Evolutionary conservation across 2,797 vertebrate genomes (phyloP), one percentile per base, ranked within the genome.

Genomic region (Champsocephalus esox): DNA sequence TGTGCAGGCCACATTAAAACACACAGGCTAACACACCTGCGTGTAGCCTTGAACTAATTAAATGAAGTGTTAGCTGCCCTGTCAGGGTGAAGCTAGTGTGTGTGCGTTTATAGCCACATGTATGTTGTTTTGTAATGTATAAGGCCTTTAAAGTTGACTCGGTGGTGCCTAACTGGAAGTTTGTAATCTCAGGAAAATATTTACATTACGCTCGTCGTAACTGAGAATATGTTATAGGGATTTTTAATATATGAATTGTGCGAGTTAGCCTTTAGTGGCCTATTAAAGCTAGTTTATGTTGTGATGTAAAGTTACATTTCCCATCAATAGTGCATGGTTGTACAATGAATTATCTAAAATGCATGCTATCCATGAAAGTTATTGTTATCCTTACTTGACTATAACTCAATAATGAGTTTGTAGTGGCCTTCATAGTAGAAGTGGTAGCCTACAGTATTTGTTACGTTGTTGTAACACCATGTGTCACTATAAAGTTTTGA

Each of bases 11-110:
- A 64, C 67, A 51, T 12, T 19, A n/a, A 32, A 10, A 17, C 2
- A 38, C 44, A 32, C 17, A 3, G 9, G 9, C 38, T 21, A 19
- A 68, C 66, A 48, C 84, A 85, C 86, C 83, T 81, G 76, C 66
- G 3, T 0, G 2, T 13, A 63, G 32, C 38, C 55, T 2, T 17
- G 12, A 16, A 50, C 28, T 17, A 0, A 21, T 19, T 8, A 0
- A 44, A 0, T 10, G 41, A 59, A 7, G 43, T 9, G n/a, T 32
- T 1, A 55, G 28, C 75, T 62, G 44, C n/a, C 12, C 21, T 54
- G 68, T 46, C 44, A 48, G 41, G 1, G n/a, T 51, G 46, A 4
- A 46, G 9, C 48, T 54, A 19, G 2, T 3, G 45, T 32, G 38
- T 59, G 28, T 59, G 11, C 48, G 14, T 64, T 59, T 57, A 38